Percentiles rank a stretch among this genome's conserved stretches.
phyloP scores from a whole-genome alignment of 2,113 vertebrate genomes.

The Eurypyga helias region DNA sequence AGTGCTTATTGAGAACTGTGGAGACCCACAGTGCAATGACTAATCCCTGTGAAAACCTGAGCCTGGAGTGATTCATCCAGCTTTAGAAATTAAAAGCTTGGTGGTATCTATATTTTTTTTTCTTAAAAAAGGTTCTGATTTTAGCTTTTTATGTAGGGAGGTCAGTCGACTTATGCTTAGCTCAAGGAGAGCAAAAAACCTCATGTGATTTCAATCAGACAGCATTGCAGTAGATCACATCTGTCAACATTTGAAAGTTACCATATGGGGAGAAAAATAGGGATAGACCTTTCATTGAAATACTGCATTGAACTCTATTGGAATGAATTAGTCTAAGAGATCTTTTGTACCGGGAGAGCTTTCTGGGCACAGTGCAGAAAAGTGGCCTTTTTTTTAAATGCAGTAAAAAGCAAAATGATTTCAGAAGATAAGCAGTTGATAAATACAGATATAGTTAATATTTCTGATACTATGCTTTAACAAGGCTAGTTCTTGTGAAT shows the following conservation, averaged over 20 bases:
- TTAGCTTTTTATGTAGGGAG: background rate
- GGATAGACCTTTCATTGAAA: conserved; percentile 5
- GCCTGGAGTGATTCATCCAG: background rate
- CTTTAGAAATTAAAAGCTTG: background rate
- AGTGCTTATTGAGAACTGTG: background rate
- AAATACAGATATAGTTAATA: background rate
- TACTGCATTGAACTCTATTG: background rate
- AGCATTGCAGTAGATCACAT: background rate
- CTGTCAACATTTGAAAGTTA: conserved; percentile 10
- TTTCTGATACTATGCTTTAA: background rate
- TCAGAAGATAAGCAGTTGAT: background rate
- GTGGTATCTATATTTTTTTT: background rate
- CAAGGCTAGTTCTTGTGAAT: background rate
- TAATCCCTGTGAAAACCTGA: background rate
- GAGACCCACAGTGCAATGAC: background rate
- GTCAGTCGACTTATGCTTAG: background rate
- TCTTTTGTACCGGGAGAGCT: background rate
- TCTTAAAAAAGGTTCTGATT: background rate
- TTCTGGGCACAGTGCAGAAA: background rate
- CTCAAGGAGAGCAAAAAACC: background rate
- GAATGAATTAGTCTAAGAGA: conserved; percentile 17
- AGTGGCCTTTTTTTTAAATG: background rate
- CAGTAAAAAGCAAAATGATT: background rate
- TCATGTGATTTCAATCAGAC: background rate
- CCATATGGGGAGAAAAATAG: background rate